Conservation (phyloP, 1,140 invertebrate genomes). For the Chelonus insularis region DNA sequence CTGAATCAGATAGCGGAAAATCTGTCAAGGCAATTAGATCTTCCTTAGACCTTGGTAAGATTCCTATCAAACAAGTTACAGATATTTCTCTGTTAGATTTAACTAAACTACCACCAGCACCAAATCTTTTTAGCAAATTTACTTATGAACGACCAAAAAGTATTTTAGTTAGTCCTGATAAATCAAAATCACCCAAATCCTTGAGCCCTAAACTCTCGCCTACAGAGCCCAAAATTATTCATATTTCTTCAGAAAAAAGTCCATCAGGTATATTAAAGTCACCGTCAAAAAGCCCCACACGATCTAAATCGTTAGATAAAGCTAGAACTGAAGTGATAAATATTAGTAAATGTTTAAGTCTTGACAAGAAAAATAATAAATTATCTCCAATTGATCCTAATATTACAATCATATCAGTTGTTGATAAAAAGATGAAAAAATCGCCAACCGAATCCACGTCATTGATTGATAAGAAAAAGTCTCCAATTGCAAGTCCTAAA, state of each 20-base stretch:
- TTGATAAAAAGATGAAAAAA: conserved; percentile 23
- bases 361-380: conserved; percentile 49
- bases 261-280: conserved; percentile 37
- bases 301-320: conserved; percentile 47
- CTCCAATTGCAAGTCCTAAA: conserved; percentile 37
- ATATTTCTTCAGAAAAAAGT: conserved; percentile 41
- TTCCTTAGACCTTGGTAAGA: conserved; percentile 51
- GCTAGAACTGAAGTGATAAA: conserved; percentile 36
- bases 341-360: conserved; percentile 41
- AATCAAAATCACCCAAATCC: conserved; percentile 45
- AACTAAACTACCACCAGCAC: conserved; percentile 44
- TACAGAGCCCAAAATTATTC: conserved; percentile 41
- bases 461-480: conserved; percentile 46
- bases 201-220: conserved; percentile 51
- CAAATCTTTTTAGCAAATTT: conserved; percentile 35
- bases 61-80: conserved; percentile 56
- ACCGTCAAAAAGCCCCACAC: conserved; percentile 36
- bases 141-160: conserved; percentile 46
- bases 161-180: conserved; percentile 46
- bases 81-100: conserved; percentile 59
- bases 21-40: conserved; percentile 34
- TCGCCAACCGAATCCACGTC: conserved; percentile 3
- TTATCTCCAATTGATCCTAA: conserved; percentile 46
- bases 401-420: conserved; percentile 48
- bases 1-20: conserved; percentile 52